Conservation (phyloP, 1,140 invertebrate species). For the Orchestia grillus region DNA sequence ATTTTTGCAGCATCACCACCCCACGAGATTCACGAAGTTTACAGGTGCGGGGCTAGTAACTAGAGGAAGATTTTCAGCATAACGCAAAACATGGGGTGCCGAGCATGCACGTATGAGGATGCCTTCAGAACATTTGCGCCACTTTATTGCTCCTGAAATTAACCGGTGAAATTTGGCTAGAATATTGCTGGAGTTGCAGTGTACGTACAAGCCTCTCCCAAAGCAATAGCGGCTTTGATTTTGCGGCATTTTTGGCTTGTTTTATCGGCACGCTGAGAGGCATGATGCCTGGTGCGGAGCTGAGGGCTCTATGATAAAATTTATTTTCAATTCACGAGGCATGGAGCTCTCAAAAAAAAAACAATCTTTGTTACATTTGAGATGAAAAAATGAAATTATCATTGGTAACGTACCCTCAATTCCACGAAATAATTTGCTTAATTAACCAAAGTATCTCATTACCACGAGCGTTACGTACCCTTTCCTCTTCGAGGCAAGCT, state of each 20-base stretch:
- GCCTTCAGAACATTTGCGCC: constrained; percentile 29
- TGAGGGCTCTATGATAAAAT: neutral
- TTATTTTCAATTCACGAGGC: neutral
- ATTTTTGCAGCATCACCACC: neutral
- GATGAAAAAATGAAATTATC: neutral
- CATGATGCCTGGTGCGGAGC: neutral
- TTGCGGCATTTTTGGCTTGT: neutral
- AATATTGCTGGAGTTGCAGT: neutral
- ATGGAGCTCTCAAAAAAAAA: neutral
- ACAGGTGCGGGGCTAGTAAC: neutral
- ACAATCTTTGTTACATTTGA: neutral
- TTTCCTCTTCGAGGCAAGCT: neutral
- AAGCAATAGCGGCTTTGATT: neutral
- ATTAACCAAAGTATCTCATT: neutral
- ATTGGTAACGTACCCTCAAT: neutral
- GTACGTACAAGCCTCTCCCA: neutral
- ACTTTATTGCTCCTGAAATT: constrained; percentile 58
- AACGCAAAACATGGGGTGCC: neutral
- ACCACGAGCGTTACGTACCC: no score
- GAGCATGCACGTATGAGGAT: neutral
- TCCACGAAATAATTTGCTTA: no score
- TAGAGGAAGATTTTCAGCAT: neutral
- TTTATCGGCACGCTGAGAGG: neutral
- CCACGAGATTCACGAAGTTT: neutral
- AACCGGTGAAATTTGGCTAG: neutral